Evolutionary conservation across 2,797 vertebrate genomes (phyloP), one percentile per base, ranked within the genome.

Genomic region (Melanogrammus aeglefinus): DNA sequence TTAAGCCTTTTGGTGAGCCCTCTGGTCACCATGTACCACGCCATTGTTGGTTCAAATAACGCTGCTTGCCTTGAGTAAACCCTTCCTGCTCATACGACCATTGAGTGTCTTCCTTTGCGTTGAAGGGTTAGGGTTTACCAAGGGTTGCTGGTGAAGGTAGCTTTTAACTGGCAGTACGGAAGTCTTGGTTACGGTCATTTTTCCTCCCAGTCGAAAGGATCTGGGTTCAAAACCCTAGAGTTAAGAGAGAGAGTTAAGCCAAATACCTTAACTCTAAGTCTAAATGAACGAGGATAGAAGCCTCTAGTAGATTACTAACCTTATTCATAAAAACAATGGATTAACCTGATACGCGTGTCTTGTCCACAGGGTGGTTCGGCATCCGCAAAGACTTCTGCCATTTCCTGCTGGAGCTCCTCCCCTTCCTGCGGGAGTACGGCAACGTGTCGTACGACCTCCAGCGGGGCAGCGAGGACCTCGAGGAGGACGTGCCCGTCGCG

Each of bases 321-420:
- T 8, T 70, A 27, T 31, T 29, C 1, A 29, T 2, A 2, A 14
- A 14, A 71, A 63, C n/a, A 24, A 63, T 21, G 18, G 14, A 7
- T 21, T 63, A 6, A 16, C 57, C 21, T 72, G 31, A 33, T 35
- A 72, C 27, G 10, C 6, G 4, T 18, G 13, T 72, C 47, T 0
- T 18, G 13, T 72, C 47, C 0, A 0, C 9, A 99, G 98, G 98
- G 98, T 99, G 98, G 98, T 99, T 99, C 78, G 97, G 97, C 77
- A 99, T 99, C 87, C 96, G 96, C 44, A 99, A 99, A 86, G 98
- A 99, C 91, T 99, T 99, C 90, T 99, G 97, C 87, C 98, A 99
- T 91, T 99, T 99, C 88, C 94, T 99, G 35, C 86, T 99, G 86
- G 98, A 99, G 92, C 96, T 99, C 85, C 97, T 99, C 89, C 97